Conservation (phyloP, 2,113 vertebrate species). For the Pungitius pungitius region DNA sequence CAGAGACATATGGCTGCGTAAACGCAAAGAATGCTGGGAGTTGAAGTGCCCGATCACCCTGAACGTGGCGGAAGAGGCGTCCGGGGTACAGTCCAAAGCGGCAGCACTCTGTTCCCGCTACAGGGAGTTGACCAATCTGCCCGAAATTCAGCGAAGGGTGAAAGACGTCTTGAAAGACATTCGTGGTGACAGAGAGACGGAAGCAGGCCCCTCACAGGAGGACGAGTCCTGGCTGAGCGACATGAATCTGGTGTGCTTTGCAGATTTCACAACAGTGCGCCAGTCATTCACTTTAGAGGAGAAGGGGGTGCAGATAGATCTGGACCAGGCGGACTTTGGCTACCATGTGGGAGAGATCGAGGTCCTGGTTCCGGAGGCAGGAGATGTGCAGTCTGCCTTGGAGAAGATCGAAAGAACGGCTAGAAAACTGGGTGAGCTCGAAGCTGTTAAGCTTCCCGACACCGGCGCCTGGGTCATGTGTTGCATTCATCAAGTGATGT, state of each 20-base stretch:
- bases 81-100: slow-evolving; percentile 12
- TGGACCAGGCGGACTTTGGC: slow-evolving; percentile 83
- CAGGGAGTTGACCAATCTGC: slow-evolving; percentile 76
- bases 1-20: slow-evolving; percentile 79
- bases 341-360: slow-evolving; percentile 83
- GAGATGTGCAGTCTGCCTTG: slow-evolving; percentile 70
- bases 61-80: not conserved
- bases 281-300: slow-evolving; percentile 70
- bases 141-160: slow-evolving; percentile 74
- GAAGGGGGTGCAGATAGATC: slow-evolving; percentile 74
- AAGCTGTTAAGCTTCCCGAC: not conserved
- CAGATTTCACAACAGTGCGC: slow-evolving; percentile 77
- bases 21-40: slow-evolving; percentile 80
- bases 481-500: not conserved
- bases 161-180: slow-evolving; percentile 56
- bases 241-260: slow-evolving; percentile 76
- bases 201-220: slow-evolving; percentile 17
- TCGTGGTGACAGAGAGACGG: slow-evolving; percentile 17
- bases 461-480: not conserved
- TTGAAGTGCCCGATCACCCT: slow-evolving; percentile 73
- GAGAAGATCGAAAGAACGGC: slow-evolving; percentile 74
- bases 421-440: slow-evolving; percentile 72
- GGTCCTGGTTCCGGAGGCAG: slow-evolving; percentile 76
- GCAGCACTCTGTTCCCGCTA: slow-evolving; percentile 75
- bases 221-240: slow-evolving; percentile 66